These are phyloP conservation scores for Alviniconcha marisindica DNA, from an alignment of 1,140 invertebrate genomes.

Conservation along the genomic window DNA sequence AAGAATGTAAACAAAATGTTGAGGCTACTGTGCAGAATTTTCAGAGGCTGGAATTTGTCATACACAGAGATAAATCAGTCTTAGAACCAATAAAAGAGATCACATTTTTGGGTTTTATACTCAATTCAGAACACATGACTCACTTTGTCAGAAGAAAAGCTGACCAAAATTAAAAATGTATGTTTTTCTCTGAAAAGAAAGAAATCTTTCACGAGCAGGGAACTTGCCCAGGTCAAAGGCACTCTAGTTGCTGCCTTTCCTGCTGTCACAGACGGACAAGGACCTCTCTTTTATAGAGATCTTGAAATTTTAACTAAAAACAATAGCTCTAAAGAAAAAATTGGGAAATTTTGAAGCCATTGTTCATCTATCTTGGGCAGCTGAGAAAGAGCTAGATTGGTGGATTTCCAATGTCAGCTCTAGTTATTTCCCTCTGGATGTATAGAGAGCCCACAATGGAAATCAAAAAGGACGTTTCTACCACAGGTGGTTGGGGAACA, in stretches of 20 bases:
- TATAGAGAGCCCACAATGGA: too few relatives aligned
- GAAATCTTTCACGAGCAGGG: background rate
- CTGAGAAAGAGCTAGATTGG: too few relatives aligned
- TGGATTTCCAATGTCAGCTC: too few relatives aligned
- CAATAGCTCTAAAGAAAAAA: too few relatives aligned
- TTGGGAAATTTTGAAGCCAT: too few relatives aligned
- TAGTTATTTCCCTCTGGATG: too few relatives aligned
- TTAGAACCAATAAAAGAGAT: background rate
- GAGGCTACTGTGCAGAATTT: constrained; percentile 34
- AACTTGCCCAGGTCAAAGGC: background rate
- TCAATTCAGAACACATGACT: background rate
- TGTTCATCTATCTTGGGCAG: too few relatives aligned
- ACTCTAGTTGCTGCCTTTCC: background rate
- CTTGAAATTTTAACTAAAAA: too few relatives aligned
- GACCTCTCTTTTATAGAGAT: too few relatives aligned
- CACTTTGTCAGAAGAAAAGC: background rate
- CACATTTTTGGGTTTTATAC: background rate
- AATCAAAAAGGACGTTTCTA: too few relatives aligned
- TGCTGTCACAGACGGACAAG: too few relatives aligned
- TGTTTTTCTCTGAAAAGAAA: background rate
- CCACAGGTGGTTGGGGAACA: too few relatives aligned
- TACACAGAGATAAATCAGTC: constrained; percentile 33
- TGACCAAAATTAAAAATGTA: background rate
- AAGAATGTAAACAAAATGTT: constrained; percentile 49
- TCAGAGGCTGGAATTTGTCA: constrained; percentile 44